A percentile compares a stretch with the other conserved stretches of the same genome.
phyloP scores from a whole-genome alignment of 2,888 invertebrate genomes.

The Polietes domitor region DNA sequence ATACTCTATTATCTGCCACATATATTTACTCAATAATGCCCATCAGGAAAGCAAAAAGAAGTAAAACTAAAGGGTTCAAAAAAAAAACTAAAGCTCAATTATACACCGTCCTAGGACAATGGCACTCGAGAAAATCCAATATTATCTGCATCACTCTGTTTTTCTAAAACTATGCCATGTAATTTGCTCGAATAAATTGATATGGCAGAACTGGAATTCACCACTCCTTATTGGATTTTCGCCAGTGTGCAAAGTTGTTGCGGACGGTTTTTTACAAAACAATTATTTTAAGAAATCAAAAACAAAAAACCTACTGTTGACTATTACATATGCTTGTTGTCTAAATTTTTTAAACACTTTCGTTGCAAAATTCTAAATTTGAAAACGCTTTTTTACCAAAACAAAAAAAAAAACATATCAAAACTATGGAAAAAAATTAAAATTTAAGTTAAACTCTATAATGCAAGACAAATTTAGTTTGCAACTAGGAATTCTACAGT shows the following conservation, averaged over 20 bases:
- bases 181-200: too few relatives aligned
- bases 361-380: constrained; percentile 59
- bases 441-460: background rate
- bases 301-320: constrained; percentile 47
- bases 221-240: too few relatives aligned
- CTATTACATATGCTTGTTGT: constrained; percentile 58
- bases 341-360: constrained; percentile 25
- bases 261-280: too few relatives aligned
- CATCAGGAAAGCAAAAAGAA: background rate
- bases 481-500: background rate
- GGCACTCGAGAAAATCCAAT: too few relatives aligned
- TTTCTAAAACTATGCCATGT: too few relatives aligned
- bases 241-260: too few relatives aligned
- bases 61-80: constrained; percentile 2
- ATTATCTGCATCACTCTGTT: too few relatives aligned
- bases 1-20: background rate
- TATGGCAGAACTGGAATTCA: too few relatives aligned
- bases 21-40: background rate
- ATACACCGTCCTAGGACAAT: background rate
- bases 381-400: constrained; percentile 37
- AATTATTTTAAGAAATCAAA: background rate
- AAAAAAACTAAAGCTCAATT: constrained; percentile 53
- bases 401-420: constrained; percentile 57
- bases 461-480: background rate
- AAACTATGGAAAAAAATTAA: background rate